Evolutionary conservation across 2,888 invertebrate genomes (phyloP).

Genomic region (Polydesmus complanatus): DNA sequence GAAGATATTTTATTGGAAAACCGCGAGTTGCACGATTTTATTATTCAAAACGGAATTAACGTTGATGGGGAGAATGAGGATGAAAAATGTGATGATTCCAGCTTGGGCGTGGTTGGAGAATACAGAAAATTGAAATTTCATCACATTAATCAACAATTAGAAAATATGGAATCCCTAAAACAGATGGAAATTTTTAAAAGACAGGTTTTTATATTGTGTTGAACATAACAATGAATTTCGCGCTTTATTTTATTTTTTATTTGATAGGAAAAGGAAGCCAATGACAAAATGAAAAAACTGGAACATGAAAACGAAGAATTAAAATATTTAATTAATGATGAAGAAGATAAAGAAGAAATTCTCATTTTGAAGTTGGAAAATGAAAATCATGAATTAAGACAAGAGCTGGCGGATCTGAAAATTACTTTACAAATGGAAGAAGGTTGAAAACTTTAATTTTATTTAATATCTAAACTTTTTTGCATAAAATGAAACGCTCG

Average conservation of each 20-base stretch:
- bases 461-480: neutral
- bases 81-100: constrained; percentile 7
- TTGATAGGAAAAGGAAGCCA: constrained; percentile 17
- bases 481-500: too few species aligned
- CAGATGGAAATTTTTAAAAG: constrained; percentile 13
- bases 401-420: constrained; percentile 8
- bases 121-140: constrained; percentile 19
- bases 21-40: constrained; percentile 16
- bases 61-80: constrained; percentile 10
- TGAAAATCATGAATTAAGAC: constrained; percentile 19
- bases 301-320: constrained; percentile 20
- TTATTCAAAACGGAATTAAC: constrained; percentile 13
- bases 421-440: constrained; percentile 7
- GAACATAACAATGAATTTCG: constrained; percentile 9
- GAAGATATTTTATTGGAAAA: constrained; percentile 19
- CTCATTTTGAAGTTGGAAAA: constrained; percentile 11
- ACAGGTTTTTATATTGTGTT: constrained; percentile 12
- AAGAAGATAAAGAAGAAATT: constrained; percentile 16
- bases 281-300: constrained; percentile 15
- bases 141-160: constrained; percentile 20
- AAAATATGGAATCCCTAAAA: constrained; percentile 18
- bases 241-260: neutral
- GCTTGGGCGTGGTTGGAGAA: constrained; percentile 11
- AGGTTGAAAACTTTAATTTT: neutral
- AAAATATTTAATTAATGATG: constrained; percentile 16